Evolutionary conservation across 2,113 vertebrate genomes (phyloP).

Genomic region (Neotragus pygmaeus): DNA sequence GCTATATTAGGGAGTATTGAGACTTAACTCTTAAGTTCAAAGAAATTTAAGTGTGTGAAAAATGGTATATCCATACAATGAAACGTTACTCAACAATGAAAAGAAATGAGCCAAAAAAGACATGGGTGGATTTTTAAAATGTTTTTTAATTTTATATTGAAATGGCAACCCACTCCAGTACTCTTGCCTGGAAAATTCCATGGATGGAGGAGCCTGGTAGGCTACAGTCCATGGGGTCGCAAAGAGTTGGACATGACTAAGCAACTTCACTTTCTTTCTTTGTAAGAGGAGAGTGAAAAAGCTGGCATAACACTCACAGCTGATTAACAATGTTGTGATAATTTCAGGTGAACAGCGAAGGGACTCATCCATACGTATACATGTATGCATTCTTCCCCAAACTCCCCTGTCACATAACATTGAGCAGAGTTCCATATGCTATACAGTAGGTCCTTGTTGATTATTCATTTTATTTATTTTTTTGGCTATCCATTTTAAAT

Average conservation of each 20-base stretch:
- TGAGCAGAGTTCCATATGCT: neutral
- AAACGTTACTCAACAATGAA: neutral
- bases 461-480: neutral
- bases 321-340: neutral
- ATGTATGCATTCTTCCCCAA: neutral
- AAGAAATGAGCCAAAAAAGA: neutral
- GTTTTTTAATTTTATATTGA: neutral
- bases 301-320: neutral
- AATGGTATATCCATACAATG: neutral
- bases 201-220: neutral
- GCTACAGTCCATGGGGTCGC: neutral
- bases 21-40: neutral
- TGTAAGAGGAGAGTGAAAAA: neutral
- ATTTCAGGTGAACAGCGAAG: neutral
- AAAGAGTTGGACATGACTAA: neutral
- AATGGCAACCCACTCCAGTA: neutral
- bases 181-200: neutral
- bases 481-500: neutral
- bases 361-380: neutral
- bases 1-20: neutral
- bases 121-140: neutral
- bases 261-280: neutral
- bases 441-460: neutral
- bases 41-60: neutral
- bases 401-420: neutral